Evolutionary conservation across 2,113 vertebrate species (phyloP).

Genomic region (Sigmodon hispidus): DNA sequence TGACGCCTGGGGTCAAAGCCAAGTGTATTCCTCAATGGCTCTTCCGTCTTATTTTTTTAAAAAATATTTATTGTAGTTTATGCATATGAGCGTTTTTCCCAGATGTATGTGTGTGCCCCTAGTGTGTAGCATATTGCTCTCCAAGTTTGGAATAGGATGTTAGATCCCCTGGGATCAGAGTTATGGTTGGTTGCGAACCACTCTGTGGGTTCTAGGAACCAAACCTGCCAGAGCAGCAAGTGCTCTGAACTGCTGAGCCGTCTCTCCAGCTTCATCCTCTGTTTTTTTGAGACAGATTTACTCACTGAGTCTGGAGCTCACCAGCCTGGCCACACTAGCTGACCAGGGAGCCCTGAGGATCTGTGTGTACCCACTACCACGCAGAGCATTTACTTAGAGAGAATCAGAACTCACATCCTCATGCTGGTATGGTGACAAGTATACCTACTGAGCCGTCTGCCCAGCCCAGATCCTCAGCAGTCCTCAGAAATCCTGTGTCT

Average conservation of each 20-base stretch:
- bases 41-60: background rate
- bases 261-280: background rate
- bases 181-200: background rate
- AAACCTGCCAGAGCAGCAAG: background rate
- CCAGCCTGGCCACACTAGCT: background rate
- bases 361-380: background rate
- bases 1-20: background rate
- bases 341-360: background rate
- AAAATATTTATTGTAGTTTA: background rate
- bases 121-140: background rate
- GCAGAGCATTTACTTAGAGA: background rate
- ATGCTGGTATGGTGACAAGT: rapidly evolving
- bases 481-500: background rate
- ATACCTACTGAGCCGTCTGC: background rate
- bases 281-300: background rate
- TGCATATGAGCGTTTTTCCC: background rate
- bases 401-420: background rate
- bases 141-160: background rate
- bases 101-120: background rate
- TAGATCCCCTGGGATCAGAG: background rate
- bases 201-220: background rate
- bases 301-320: background rate
- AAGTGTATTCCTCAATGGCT: background rate
- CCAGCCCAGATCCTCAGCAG: background rate
- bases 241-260: background rate